Evolutionary conservation across 2,797 vertebrate species (phyloP).

Genomic region (Anomalospiza imberbis): DNA sequence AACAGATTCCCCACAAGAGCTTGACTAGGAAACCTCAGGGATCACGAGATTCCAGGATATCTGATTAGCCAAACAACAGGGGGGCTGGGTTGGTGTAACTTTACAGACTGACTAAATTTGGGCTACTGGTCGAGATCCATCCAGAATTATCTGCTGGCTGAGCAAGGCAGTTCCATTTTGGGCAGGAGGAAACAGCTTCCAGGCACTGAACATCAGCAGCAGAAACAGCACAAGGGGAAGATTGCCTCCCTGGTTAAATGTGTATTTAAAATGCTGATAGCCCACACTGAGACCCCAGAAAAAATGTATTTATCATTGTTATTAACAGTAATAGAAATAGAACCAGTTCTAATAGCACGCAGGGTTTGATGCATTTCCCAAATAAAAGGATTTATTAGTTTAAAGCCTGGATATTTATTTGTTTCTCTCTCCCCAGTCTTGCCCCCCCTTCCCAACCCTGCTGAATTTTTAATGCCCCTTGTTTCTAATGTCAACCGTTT

Average conservation of each 20-base stretch:
- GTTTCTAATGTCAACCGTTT: slow-evolving; percentile 59
- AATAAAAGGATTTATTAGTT: slow-evolving; percentile 51
- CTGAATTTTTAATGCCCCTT: slow-evolving; percentile 57
- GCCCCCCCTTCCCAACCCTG: not conserved
- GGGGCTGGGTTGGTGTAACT: not conserved
- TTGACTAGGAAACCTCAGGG: not conserved
- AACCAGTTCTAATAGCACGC: slow-evolving; percentile 22
- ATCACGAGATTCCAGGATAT: not conserved
- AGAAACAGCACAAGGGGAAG: not conserved
- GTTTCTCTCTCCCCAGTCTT: slow-evolving; percentile 32
- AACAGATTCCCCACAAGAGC: not conserved
- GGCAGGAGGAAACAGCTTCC: not conserved
- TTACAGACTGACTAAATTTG: not conserved
- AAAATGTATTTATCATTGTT: slow-evolving; percentile 41
- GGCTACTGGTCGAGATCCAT: not conserved
- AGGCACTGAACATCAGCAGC: not conserved
- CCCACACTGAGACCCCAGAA: not conserved
- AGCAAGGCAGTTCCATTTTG: not conserved
- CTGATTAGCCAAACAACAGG: not conserved
- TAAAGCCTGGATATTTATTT: slow-evolving; percentile 48
- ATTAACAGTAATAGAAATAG: slow-evolving; percentile 57
- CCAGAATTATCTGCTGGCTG: not conserved
- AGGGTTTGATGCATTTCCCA: slow-evolving; percentile 43
- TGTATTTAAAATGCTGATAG: slow-evolving; percentile 22
- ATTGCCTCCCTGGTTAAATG: not conserved